Evolutionary conservation across 2,888 invertebrate species (phyloP), one percentile per base, ranked within the genome.

Genomic region (Gordius sp.): DNA sequence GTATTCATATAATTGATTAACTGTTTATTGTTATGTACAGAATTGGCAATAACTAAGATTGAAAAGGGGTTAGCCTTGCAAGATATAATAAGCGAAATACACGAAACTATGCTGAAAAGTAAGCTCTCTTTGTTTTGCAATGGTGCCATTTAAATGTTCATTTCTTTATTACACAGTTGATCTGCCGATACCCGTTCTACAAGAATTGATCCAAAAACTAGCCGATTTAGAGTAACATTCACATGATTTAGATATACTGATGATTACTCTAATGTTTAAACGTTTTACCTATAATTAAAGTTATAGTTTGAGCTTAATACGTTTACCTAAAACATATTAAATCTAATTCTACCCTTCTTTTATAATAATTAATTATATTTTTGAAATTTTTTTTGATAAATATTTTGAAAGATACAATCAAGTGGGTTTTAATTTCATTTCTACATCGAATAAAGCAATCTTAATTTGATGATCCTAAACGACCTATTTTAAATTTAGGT

Each of bases 11-110:
- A n/a, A n/a, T n/a, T n/a, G n/a, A n/a, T n/a, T n/a, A n/a, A n/a
- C n/a, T n/a, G n/a, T n/a, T n/a, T n/a, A n/a, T n/a, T n/a, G n/a
- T n/a, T n/a, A n/a, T n/a, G n/a, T n/a, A n/a, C n/a, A n/a, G n/a
- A n/a, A n/a, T n/a, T n/a, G n/a, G n/a, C n/a, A n/a, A n/a, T n/a
- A n/a, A n/a, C n/a, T 53, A 86, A 89, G 70, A 76, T 79, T 41
- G 73, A 76, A 0, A 89, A 89, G 72, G 93, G 93, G 2, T 73
- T 91, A 59, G 89, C 93, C 0, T 73, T 97, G 26, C 78, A 80
- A 61, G 93, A 97, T 67, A 85, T 97, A 63, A 68, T 97, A 55
- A 81, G 85, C 0, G 87, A 91, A 71, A 72, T 93, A 16, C 89
- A 91, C 68, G 71, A 75, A 2, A 79, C 79, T 64, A 77, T 91